A percentile compares a stretch with the other conserved stretches of the same genome.
phyloP scores from a whole-genome alignment of 2,888 invertebrate species.

The Drosophila falleni region DNA sequence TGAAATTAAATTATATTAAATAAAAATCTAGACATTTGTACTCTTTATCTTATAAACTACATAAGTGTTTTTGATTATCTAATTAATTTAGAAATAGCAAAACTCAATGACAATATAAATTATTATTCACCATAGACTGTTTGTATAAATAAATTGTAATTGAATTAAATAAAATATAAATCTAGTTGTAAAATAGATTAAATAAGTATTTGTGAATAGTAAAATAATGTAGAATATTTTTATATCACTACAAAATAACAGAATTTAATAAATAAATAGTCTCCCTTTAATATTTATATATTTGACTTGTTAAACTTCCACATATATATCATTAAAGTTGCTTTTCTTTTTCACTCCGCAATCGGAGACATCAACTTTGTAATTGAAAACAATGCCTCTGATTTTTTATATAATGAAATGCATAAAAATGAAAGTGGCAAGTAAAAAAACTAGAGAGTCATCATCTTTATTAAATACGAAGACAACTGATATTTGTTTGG shows the following conservation, averaged over 20 bases:
- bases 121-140: too few relatives aligned
- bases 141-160: too few relatives aligned
- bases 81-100: too few relatives aligned
- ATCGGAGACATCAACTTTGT: constrained; percentile 27
- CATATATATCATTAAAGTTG: background rate
- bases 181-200: too few relatives aligned
- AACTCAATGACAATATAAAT: too few relatives aligned
- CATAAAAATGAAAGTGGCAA: constrained; percentile 32
- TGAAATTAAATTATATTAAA: too few relatives aligned
- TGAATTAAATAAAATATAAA: too few relatives aligned
- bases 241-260: too few relatives aligned
- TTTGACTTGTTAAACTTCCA: background rate
- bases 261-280: background rate
- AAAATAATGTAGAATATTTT: too few relatives aligned
- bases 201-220: background rate
- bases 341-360: constrained; percentile 12
- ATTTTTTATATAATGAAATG: constrained; percentile 66
- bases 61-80: too few relatives aligned
- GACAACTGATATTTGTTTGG: constrained; percentile 15
- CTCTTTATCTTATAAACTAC: too few relatives aligned
- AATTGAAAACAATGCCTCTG: constrained; percentile 42
- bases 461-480: constrained; percentile 8
- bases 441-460: constrained; percentile 9
- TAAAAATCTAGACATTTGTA: too few relatives aligned
- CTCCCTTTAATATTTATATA: background rate